Evolutionary conservation across 1,140 invertebrate genomes (phyloP).

Genomic region (Cepaea nemoralis): DNA sequence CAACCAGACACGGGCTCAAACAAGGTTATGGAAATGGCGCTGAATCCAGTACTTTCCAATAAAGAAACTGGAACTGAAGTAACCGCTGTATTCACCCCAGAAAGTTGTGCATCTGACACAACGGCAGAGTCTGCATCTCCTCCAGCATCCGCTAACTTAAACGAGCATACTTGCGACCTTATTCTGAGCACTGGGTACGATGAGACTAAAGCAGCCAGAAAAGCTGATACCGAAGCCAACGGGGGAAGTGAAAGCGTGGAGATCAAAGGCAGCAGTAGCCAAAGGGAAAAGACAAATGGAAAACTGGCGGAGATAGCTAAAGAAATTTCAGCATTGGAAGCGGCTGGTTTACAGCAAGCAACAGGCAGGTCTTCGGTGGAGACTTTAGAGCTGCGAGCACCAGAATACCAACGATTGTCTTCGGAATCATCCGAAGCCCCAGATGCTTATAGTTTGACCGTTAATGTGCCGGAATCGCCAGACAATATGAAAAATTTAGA

Average conservation of each 20-base stretch:
- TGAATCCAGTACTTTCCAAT: too few species aligned
- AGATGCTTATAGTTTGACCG: constrained; percentile 26
- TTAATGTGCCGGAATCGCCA: constrained; percentile 34
- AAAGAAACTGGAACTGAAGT: too few species aligned
- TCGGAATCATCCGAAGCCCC: background rate
- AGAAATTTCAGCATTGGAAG: constrained; percentile 21
- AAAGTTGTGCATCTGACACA: background rate
- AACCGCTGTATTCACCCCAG: background rate
- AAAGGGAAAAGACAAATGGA: background rate
- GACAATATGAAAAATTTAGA: constrained; percentile 13
- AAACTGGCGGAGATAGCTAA: constrained; percentile 24
- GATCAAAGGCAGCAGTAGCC: background rate
- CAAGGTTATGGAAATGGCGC: too few species aligned
- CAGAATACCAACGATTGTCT: constrained; percentile 16
- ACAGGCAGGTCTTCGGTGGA: background rate
- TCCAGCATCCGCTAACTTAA: background rate
- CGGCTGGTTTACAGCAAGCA: background rate
- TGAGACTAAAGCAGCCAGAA: background rate
- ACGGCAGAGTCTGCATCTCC: background rate
- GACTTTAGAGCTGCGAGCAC: background rate
- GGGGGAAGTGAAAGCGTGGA: background rate
- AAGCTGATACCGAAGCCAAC: background rate
- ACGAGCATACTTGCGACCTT: constrained; percentile 28
- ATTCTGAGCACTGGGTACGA: constrained; percentile 37
- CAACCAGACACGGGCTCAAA: too few species aligned